A percentile compares a stretch with the other conserved stretches of the same genome.
Evolutionary conservation across 1,140 invertebrate genomes (phyloP).

Genomic region (Lordiphosa stackelbergi): DNA sequence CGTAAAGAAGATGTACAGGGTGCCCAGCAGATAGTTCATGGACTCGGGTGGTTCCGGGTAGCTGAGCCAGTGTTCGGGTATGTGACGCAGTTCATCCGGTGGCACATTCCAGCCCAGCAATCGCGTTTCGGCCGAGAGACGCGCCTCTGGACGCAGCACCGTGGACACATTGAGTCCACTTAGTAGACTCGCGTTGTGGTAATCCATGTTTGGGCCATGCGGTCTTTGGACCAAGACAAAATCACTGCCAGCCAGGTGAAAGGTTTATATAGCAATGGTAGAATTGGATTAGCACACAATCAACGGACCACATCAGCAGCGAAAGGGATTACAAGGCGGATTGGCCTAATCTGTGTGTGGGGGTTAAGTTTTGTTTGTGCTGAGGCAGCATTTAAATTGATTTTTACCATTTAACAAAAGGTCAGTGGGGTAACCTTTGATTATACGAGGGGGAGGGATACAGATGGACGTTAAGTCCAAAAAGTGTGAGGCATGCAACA

Average conservation of each 20-base stretch:
- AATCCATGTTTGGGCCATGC: slow-evolving; percentile 43
- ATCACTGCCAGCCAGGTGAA: slow-evolving; percentile 23
- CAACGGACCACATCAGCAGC: slow-evolving; percentile 13
- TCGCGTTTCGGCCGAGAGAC: slow-evolving; percentile 69
- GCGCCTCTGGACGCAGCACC: slow-evolving; percentile 54
- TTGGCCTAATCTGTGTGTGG: slow-evolving; percentile 46
- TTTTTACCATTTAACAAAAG: slow-evolving; percentile 22
- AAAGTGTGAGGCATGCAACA: no score
- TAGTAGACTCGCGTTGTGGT: slow-evolving; percentile 32
- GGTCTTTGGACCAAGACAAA: slow-evolving; percentile 58
- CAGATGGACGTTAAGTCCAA: no score
- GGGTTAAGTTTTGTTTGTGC: slow-evolving; percentile 40
- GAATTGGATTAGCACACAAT: slow-evolving; percentile 52
- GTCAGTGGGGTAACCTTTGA: slow-evolving; percentile 20
- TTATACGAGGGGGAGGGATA: no score
- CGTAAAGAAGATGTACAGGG: slow-evolving; percentile 89
- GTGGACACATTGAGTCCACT: slow-evolving; percentile 56
- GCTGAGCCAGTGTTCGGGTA: slow-evolving; percentile 90
- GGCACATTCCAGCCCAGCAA: slow-evolving; percentile 88
- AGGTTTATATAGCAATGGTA: slow-evolving; percentile 43
- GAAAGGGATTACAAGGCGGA: slow-evolving; percentile 40
- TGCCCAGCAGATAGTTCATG: slow-evolving; percentile 89
- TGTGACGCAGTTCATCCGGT: slow-evolving; percentile 84
- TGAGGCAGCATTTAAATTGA: slow-evolving; percentile 47
- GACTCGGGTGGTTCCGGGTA: slow-evolving; percentile 89